phyloP scores from a whole-genome alignment of 2,113 vertebrate species.

The Chaetops frenatus region DNA sequence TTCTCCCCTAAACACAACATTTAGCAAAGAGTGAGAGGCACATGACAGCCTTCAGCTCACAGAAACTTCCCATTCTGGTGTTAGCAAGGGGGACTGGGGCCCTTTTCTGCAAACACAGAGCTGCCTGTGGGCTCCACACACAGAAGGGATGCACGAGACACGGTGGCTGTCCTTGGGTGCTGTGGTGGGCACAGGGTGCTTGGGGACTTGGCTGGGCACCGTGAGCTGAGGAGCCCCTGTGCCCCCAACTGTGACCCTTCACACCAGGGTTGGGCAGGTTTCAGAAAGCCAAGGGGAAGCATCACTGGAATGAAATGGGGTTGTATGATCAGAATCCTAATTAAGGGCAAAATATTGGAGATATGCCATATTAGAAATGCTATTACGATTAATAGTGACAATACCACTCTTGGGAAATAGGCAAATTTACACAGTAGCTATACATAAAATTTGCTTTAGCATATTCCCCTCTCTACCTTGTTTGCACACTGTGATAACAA shows the following conservation, averaged over 20 bases:
- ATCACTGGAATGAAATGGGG: not conserved
- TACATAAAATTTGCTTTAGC: constrained; percentile 64
- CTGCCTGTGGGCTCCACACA: accelerated
- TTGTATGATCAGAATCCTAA: constrained; percentile 58
- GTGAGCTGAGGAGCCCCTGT: not conserved
- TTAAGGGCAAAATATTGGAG: constrained; percentile 65
- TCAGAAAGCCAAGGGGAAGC: constrained; percentile 1
- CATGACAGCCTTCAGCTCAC: accelerated
- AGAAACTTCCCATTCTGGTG: not conserved
- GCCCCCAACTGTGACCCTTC: not conserved
- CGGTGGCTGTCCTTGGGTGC: not conserved
- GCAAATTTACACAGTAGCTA: constrained; percentile 67
- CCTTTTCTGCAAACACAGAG: not conserved
- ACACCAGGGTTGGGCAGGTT: not conserved
- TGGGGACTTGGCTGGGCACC: not conserved
- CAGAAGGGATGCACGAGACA: not conserved
- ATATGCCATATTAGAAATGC: constrained; percentile 63
- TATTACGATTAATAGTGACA: constrained; percentile 66
- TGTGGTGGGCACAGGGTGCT: not conserved
- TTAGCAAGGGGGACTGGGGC: not conserved
- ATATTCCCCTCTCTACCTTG: constrained; percentile 52
- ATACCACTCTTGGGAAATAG: constrained; percentile 57
- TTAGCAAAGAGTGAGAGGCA: accelerated
- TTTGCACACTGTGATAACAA: constrained; percentile 52
- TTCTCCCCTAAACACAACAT: not conserved